phyloP scores from a whole-genome alignment of 2,113 vertebrate species.

The Tor tambroides region DNA sequence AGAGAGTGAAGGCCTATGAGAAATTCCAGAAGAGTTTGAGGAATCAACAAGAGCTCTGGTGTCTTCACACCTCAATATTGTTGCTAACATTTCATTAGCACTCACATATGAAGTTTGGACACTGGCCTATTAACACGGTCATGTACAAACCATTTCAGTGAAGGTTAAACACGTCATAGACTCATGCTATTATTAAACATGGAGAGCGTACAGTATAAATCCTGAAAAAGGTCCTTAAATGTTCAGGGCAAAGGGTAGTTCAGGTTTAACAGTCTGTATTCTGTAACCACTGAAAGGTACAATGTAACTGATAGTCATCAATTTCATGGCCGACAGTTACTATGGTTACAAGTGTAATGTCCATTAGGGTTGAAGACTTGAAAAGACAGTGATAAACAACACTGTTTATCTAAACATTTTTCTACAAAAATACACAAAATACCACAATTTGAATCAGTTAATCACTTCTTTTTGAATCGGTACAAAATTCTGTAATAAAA shows the following conservation, averaged over 20 bases:
- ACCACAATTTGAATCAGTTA: no score
- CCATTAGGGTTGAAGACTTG: no score
- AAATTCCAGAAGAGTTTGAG: conserved; percentile 52
- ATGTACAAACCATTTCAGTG: not conserved
- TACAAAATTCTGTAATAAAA: no score
- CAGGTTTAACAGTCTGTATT: not conserved
- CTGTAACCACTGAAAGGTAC: not conserved
- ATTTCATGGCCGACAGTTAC: no score
- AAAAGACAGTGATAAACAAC: no score
- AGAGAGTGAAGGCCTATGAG: conserved; percentile 25
- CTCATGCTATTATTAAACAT: conserved; percentile 9
- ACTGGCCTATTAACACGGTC: not conserved
- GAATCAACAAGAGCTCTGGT: not conserved
- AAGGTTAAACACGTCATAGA: not conserved
- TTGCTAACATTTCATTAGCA: conserved; percentile 62
- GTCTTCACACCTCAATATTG: conserved; percentile 7
- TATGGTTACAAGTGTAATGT: no score
- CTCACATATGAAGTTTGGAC: conserved; percentile 44
- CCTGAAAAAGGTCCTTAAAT: not conserved
- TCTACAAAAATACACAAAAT: no score
- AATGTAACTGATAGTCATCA: not conserved
- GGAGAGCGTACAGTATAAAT: not conserved
- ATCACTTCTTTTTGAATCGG: no score
- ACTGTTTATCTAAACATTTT: no score
- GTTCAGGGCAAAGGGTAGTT: no score